Percentiles rank a stretch among this genome's conserved stretches.
Conservation (phyloP, 1,140 invertebrate species). For the Babylonia areolata region DNA sequence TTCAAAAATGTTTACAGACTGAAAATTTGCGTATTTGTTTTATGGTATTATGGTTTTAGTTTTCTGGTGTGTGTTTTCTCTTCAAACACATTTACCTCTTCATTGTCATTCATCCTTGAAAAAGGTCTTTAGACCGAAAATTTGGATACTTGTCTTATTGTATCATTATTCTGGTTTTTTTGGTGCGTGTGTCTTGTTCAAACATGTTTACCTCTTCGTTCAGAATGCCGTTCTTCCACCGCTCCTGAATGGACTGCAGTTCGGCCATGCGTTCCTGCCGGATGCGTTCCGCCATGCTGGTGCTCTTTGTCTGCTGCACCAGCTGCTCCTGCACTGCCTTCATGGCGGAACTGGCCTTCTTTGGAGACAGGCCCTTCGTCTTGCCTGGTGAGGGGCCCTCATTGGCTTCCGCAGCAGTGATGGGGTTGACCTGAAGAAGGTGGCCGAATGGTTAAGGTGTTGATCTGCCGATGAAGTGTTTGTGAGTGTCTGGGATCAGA, state of each 20-base stretch:
- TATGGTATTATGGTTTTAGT: too few species aligned
- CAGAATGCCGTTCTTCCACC: conserved; percentile 73
- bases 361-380: conserved; percentile 45
- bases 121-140: too few species aligned
- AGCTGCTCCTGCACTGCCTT: conserved; percentile 69
- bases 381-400: conserved; percentile 30
- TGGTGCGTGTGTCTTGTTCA: too few species aligned
- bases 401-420: not conserved
- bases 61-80: too few species aligned
- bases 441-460: too few species aligned
- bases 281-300: conserved; percentile 61
- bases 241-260: conserved; percentile 67
- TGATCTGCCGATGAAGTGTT: too few species aligned
- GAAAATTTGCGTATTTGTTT: too few species aligned
- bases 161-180: too few species aligned
- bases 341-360: conserved; percentile 63
- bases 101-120: too few species aligned
- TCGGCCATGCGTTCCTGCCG: conserved; percentile 71
- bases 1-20: too few species aligned
- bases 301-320: conserved; percentile 59
- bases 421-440: conserved; percentile 18
- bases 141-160: too few species aligned
- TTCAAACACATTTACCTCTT: not conserved
- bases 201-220: conserved; percentile 51
- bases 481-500: not conserved